Base-by-base conservation (phyloP, 92 coral and sea anemone genomes). In the Heliopora coerulea region DNA sequence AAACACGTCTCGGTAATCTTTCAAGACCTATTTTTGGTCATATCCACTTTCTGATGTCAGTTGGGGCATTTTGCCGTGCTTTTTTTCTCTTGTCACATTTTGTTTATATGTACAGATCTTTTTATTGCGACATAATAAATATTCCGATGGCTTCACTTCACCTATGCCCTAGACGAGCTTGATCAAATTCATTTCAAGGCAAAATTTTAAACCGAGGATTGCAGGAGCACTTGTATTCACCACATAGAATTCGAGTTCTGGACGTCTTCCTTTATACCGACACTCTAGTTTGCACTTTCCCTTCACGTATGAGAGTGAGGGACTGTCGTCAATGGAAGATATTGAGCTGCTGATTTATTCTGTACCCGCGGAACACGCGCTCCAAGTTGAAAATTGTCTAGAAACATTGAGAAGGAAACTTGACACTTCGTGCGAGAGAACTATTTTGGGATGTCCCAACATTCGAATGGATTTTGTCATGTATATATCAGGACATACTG, bases 191-290 rank as follows among this genome's bases (percentile, higher is more conserved):
- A 63, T 25, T 63, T 33, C 25, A 10, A 33, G 37, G 70, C 70
- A 63, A 17, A 50, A 48, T 23, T 27, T 31, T 64, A 64, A 24
- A 28, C 72, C 37, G 54, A 64, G 72, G 15, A 64, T 29, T 64
- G 72, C 49, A 49, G 24, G 31, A 24, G 50, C n/a, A 31, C 32
- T 32, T 64, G 72, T 7, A 24, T 64, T 50, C n/a, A 50, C 40
- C 44, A 64, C 44, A 50, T 64, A 64, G 72, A 64, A 64, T 15
- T 64, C 72, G 1, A 64, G 31, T 35, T 64, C 72, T 8, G 25
- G 44, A 10, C n/a, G n/a, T 33, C 44, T 50, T 33, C 50, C 72
- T 64, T 39, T 44, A 34, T 64, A 64, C 29, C 24, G 40, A 50
- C 54, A 40, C 50, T 64, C 50, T 31, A 64, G 29, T 19, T 64